These are phyloP conservation scores for Lepisosteus oculatus DNA, from an alignment of 2,113 vertebrate species.

Conservation along the genomic window DNA sequence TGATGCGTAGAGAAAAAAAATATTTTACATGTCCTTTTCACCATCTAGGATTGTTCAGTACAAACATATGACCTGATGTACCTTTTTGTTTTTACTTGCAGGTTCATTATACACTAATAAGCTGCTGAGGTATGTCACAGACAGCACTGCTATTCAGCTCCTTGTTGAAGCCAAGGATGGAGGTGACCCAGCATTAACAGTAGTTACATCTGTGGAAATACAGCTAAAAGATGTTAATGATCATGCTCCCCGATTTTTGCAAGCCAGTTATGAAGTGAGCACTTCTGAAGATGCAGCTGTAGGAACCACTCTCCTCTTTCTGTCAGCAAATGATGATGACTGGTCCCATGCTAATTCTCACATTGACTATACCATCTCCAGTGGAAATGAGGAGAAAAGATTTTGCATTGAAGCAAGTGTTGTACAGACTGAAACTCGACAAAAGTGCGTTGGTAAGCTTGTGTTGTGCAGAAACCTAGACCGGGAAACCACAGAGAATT, in stretches of 20 bases:
- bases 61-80: no score
- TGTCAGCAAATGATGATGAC: conserved; percentile 75
- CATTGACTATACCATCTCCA: conserved; percentile 71
- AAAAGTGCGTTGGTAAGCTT: conserved; percentile 61
- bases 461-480: conserved; percentile 73
- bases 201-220: conserved; percentile 68
- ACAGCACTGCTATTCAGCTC: conserved; percentile 61
- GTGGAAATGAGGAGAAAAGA: conserved; percentile 69
- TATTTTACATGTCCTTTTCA: no score
- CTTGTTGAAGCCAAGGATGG: conserved; percentile 80
- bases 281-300: conserved; percentile 64
- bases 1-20: no score
- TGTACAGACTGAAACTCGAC: conserved; percentile 47
- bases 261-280: conserved; percentile 65
- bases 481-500: conserved; percentile 65
- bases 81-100: conserved; percentile 50
- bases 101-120: conserved; percentile 74
- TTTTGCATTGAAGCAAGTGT: conserved; percentile 72
- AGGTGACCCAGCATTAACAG: conserved; percentile 68
- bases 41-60: no score
- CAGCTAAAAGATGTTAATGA: conserved; percentile 73
- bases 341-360: conserved; percentile 65
- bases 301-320: conserved; percentile 66
- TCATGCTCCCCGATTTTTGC: conserved; percentile 70
- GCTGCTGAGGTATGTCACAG: conserved; percentile 53